phyloP scores from a whole-genome alignment of 2,888 invertebrate species.

The Tachystola acroxantha region DNA sequence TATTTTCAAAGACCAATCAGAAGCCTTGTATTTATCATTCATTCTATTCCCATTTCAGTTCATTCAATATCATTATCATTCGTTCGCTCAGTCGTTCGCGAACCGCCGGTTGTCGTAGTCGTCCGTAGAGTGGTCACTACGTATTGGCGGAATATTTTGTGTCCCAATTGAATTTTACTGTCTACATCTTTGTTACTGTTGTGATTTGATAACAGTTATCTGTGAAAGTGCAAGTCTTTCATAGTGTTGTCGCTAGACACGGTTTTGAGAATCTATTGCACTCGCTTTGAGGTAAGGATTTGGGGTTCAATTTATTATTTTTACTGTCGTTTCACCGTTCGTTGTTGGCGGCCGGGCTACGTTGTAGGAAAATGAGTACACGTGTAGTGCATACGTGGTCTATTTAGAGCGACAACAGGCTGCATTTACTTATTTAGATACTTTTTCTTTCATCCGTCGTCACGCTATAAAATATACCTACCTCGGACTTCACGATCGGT shows the following conservation, averaged over 20 bases:
- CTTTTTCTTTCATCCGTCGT: too few species aligned
- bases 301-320: conserved; percentile 30
- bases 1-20: conserved; percentile 4
- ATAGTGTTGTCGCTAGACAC: conserved; percentile 40
- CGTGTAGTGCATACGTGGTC: conserved; percentile 37
- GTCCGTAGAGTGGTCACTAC: conserved; percentile 60
- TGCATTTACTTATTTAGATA: too few species aligned
- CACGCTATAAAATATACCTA: too few species aligned
- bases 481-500: too few species aligned
- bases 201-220: conserved; percentile 38
- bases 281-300: conserved; percentile 58
- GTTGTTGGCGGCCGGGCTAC: not conserved
- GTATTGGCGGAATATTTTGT: conserved; percentile 50
- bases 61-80: too few species aligned
- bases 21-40: not conserved
- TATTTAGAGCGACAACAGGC: too few species aligned
- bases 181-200: conserved; percentile 29
- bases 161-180: conserved; percentile 29
- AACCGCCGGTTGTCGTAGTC: conserved; percentile 55
- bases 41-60: conserved; percentile 17
- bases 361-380: too few species aligned
- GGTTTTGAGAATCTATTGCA: conserved; percentile 47
- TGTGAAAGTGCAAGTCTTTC: conserved; percentile 53
- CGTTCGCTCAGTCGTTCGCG: conserved; percentile 64
- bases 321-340: not conserved